Evolutionary conservation across 2,113 vertebrate species (phyloP), one percentile per base, ranked within the genome.

Genomic region (Ctenomys sociabilis): DNA sequence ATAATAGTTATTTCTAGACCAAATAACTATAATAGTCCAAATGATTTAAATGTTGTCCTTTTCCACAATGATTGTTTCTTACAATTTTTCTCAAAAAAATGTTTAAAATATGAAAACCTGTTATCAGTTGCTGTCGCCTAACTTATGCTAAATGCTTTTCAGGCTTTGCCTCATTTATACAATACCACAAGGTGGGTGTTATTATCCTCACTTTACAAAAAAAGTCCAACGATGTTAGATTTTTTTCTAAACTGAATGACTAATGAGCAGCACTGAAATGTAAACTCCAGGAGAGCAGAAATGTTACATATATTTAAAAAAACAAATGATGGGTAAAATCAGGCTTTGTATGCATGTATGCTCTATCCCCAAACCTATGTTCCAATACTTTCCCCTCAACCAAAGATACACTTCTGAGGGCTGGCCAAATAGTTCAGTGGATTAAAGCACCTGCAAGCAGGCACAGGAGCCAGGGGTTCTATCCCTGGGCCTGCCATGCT

Each of bases 191-290:
- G 45, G 28, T 88, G n/a, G 35, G 22, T 87, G 64, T n/a, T 78
- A n/a, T 54, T 94, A 87, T 92, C 91, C 49, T 57, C 63, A 92
- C 14, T 82, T 91, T 88, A 63, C 35, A 2, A 91, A 85, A 85
- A 52, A 90, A 84, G 45, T 13, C 8, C 64, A 73, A 28, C 75
- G 19, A n/a, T 84, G 7, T 73, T 40, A 1, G 32, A 75, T n/a
- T 4, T 35, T 52, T 73, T 93, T 52, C 93, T n/a, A 54, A 32
- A 4, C n/a, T 40, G 30, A 52, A 43, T 89, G 45, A 54, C 52
- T 66, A 94, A 35, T 40, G 37, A 90, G n/a, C 63, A 12, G n/a
- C 78, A 45, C 59, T 64, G 75, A 91, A 70, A 91, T 75, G 26
- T 86, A 85, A 93, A 91, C 5, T 59, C 52, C 59, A n/a, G 6